Base-by-base conservation (phyloP, 2,113 vertebrate genomes). In the Neolamprologus devosi region DNA sequence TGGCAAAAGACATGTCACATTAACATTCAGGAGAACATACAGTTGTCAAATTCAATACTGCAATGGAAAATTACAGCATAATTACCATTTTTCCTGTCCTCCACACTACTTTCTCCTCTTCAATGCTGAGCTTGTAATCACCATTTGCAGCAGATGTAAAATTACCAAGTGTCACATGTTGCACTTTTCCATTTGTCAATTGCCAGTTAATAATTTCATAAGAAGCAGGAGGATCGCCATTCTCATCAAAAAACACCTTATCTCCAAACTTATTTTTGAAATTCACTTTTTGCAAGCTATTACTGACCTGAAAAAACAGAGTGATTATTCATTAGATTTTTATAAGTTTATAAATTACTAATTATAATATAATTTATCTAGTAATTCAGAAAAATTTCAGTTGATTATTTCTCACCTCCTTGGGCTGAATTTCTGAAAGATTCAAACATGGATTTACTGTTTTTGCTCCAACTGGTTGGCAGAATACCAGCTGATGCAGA, bases 131-230 rank as follows among this genome's bases (percentile, higher is more conserved):
- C n/a, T 93, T 53, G 85, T 94, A 94, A 49, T 82, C 33, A 51
- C 83, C 83, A 4, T 94, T 75, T 55, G 85, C 82, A 82, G 70
- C 55, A 47, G 84, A 94, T 28, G 83, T 57, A 68, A 96, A 97
- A 82, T 95, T 42, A 14, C 96, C 96, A 82, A 97, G 53, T 30
- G 94, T 93, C 40, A 96, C 94, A 89, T 96, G 96, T 45, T 95
- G 89, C 37, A 96, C 96, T 78, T 95, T 73, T 3, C 95, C 95
- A 2, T 95, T 89, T 85, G 2, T 94, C 55, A 97, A 81, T 85
- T 97, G 96, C 96, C 96, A 97, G 92, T 97, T 97, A 58, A 97
- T 96, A 2, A 97, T 45, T 0, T 53, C 49, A 53, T 53, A 53
- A 53, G 9, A 10, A n/a, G 49, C 49, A 53, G 49, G 49, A 53